These are phyloP conservation scores for Crocidura indochinensis DNA, from an alignment of 2,797 vertebrate species.

Conservation along the genomic window DNA sequence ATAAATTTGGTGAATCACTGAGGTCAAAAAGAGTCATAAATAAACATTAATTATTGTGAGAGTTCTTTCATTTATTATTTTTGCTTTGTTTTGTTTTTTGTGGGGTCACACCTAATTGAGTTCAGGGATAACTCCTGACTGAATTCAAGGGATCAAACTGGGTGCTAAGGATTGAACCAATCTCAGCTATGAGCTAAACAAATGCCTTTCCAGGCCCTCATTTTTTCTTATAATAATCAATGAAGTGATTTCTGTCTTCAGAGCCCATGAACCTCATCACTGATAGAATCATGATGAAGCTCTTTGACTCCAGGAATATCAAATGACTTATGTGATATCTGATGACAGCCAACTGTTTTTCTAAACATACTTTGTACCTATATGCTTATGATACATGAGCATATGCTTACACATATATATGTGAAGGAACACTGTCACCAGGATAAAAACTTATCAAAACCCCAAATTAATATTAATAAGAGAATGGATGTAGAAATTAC, in stretches of 20 bases:
- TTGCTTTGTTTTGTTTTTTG: no score
- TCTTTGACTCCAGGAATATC: neutral
- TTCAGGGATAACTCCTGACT: no score
- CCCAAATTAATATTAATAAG: neutral
- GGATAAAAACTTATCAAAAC: neutral
- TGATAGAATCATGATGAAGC: slow-evolving; percentile 8
- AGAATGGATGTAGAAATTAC: neutral
- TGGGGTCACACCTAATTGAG: no score
- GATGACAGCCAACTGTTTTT: neutral
- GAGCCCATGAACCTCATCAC: neutral
- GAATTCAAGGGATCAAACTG: no score
- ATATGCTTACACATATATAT: no score
- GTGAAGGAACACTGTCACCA: neutral
- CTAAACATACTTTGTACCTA: neutral
- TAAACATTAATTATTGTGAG: slow-evolving; percentile 11
- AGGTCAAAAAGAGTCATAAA: neutral
- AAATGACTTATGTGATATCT: neutral
- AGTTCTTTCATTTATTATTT: neutral
- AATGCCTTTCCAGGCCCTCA: neutral
- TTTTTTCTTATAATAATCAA: slow-evolving; percentile 15
- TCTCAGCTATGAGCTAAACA: no score
- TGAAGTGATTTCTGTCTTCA: neutral
- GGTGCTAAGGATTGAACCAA: no score
- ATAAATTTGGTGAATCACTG: no score
- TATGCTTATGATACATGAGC: neutral